Percentiles rank a stretch among this genome's conserved stretches.
Evolutionary conservation across 1,140 invertebrate genomes (phyloP).

Genomic region (Megathymus violae): DNA sequence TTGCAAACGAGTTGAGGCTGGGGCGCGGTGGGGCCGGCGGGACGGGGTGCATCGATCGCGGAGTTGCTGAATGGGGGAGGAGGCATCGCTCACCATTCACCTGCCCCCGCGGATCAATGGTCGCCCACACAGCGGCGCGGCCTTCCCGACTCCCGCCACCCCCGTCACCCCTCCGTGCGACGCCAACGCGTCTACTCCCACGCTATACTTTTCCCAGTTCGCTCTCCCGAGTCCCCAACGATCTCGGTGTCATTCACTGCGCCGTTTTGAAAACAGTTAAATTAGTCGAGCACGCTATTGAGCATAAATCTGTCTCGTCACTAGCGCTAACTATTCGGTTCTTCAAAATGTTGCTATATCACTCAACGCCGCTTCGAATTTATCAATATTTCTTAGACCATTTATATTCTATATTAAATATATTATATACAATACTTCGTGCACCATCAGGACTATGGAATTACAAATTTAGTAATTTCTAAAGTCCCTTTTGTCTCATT

Average conservation of each 20-base stretch:
- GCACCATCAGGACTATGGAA: no score
- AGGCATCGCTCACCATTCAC: conserved; percentile 68
- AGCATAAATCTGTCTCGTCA: neutral
- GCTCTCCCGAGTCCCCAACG: conserved; percentile 54
- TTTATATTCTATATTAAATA: no score
- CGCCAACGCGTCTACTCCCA: conserved; percentile 70
- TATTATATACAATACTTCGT: no score
- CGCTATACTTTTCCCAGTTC: conserved; percentile 68
- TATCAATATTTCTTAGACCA: no score
- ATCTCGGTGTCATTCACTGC: conserved; percentile 69
- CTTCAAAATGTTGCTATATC: no score
- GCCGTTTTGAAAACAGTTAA: conserved; percentile 66
- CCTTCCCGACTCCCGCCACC: conserved; percentile 47
- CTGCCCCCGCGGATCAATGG: conserved; percentile 78
- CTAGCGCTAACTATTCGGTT: no score
- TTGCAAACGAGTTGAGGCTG: conserved; percentile 18
- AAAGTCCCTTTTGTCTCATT: no score
- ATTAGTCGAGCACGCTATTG: conserved; percentile 43
- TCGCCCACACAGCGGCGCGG: conserved; percentile 64
- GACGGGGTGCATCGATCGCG: conserved; percentile 60
- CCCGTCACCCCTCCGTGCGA: conserved; percentile 41
- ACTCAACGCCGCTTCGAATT: no score
- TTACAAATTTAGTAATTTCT: no score
- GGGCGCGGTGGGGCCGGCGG: neutral
- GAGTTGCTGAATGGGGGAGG: conserved; percentile 60